Conservation (phyloP, 2,113 vertebrate species). For the Petroica traversi region DNA sequence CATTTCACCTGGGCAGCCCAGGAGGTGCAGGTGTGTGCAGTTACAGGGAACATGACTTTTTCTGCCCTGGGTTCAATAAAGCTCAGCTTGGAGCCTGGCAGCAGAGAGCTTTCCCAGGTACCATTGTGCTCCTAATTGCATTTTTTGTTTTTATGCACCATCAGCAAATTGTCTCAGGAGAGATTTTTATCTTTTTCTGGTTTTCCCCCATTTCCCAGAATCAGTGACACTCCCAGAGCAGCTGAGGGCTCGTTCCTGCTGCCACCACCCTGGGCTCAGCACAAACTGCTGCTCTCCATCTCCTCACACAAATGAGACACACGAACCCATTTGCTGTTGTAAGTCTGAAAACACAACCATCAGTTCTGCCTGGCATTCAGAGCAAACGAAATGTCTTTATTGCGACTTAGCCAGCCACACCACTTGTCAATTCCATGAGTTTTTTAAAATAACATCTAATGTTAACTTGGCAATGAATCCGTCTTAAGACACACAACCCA, state of each 20-base stretch:
- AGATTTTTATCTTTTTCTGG: background rate
- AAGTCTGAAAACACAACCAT: background rate
- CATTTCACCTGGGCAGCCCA: background rate
- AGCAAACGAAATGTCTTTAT: background rate
- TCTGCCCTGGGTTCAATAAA: background rate
- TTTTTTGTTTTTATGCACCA: background rate
- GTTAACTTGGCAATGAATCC: background rate
- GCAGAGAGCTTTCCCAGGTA: background rate
- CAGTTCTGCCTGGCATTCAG: background rate
- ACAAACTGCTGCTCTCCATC: background rate
- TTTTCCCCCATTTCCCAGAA: background rate
- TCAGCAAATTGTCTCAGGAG: background rate
- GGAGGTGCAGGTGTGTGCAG: background rate
- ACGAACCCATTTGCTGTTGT: background rate
- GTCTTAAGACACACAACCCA: background rate
- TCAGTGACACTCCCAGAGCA: fast-evolving
- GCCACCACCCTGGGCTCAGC: background rate
- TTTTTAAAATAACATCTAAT: conserved; percentile 22
- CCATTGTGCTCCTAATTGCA: background rate
- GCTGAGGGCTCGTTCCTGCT: background rate
- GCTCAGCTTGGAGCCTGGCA: background rate
- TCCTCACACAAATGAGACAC: background rate
- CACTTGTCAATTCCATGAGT: background rate
- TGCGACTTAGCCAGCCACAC: background rate
- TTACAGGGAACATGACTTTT: background rate